Conservation (phyloP, 2,888 invertebrate genomes). For the Drosophila pseudotalamancana region DNA sequence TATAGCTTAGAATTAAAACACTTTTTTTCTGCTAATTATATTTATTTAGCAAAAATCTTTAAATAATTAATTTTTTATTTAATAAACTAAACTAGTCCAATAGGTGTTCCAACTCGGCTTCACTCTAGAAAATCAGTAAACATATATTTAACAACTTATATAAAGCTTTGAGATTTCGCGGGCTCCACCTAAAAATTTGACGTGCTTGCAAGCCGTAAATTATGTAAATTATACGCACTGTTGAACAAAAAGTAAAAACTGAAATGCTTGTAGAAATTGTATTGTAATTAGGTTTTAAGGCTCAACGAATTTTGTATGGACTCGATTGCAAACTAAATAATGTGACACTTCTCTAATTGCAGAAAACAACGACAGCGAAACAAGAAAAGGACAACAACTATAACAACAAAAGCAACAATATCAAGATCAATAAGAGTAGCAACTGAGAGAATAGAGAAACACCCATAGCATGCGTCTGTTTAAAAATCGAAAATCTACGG, state of each 20-base stretch:
- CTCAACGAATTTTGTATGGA: slow-evolving; percentile 20
- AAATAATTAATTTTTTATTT: too few species aligned
- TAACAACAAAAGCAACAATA: slow-evolving; percentile 9
- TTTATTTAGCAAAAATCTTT: too few species aligned
- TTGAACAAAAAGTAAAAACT: slow-evolving; percentile 47
- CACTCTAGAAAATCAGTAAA: background rate
- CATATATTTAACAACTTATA: slow-evolving; percentile 8
- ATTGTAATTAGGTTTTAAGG: slow-evolving; percentile 51
- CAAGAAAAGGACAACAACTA: background rate
- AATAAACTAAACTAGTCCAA: too few species aligned
- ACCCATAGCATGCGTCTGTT: slow-evolving; percentile 82
- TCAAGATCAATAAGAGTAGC: background rate
- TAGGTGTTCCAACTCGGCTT: too few species aligned
- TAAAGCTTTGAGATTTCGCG: background rate
- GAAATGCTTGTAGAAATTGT: slow-evolving; percentile 29
- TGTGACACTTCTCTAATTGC: slow-evolving; percentile 27
- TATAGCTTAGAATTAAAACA: too few species aligned
- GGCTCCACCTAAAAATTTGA: slow-evolving; percentile 31
- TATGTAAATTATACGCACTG: slow-evolving; percentile 68
- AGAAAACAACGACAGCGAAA: slow-evolving; percentile 15
- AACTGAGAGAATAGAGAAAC: background rate
- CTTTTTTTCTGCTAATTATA: too few species aligned
- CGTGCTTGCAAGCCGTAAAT: slow-evolving; percentile 46
- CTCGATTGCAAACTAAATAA: slow-evolving; percentile 33
- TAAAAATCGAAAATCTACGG: slow-evolving; percentile 84